Evolutionary conservation across 2,113 vertebrate species (phyloP).

Genomic region (Vireo altiloquus): DNA sequence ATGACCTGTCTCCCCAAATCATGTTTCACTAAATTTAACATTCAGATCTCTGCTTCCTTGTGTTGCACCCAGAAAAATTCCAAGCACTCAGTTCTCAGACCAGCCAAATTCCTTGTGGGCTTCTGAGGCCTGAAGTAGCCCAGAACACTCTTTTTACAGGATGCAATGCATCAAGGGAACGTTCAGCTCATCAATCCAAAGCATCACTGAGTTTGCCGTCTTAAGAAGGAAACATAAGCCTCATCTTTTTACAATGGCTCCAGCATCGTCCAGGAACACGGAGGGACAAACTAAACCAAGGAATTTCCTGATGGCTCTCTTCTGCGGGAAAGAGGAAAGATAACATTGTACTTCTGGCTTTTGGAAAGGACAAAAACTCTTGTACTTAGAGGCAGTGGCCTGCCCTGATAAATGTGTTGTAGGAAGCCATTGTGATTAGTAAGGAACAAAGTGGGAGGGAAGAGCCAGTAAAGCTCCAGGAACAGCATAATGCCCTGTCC

Average conservation of each 20-base stretch:
- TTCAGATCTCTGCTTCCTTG: not conserved
- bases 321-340: conserved; percentile 49
- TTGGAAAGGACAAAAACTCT: not conserved
- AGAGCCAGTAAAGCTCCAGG: not conserved
- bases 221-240: conserved; percentile 9
- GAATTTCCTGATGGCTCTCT: conserved; percentile 30
- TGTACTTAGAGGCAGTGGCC: conserved; percentile 17
- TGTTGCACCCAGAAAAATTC: not conserved
- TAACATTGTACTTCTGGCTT: conserved; percentile 44
- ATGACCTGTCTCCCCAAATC: not conserved
- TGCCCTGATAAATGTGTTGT: conserved; percentile 7
- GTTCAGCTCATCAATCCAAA: not conserved
- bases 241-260: conserved; percentile 26
- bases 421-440: conserved; percentile 42
- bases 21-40: not conserved
- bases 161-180: not conserved
- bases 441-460: not conserved
- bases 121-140: not conserved
- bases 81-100: not conserved
- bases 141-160: not conserved
- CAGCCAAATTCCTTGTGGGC: not conserved
- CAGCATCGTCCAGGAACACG: conserved; percentile 43
- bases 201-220: not conserved
- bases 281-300: conserved; percentile 32
- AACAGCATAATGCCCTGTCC: conserved; percentile 16